These are phyloP conservation scores for Atlantisia rogersi DNA, from an alignment of 2,113 vertebrate species.

Conservation along the genomic window DNA sequence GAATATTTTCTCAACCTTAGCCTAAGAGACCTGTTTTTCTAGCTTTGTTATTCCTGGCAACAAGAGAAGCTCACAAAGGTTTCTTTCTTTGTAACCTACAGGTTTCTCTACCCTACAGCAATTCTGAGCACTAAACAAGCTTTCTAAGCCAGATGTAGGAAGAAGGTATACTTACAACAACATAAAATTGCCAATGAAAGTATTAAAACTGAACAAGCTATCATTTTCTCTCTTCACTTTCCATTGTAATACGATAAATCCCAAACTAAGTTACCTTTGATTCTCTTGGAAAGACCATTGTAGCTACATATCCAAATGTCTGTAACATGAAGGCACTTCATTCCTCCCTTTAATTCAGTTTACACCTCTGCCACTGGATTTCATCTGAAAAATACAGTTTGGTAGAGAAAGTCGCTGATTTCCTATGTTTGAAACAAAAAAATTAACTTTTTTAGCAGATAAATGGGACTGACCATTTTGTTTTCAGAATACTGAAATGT, in stretches of 20 bases:
- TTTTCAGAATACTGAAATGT: not conserved
- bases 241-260: not conserved
- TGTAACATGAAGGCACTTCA: not conserved
- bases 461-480: not conserved
- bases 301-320: not conserved
- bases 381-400: not conserved
- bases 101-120: not conserved
- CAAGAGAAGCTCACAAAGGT: not conserved
- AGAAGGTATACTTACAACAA: not conserved
- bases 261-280: not conserved
- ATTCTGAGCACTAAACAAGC: not conserved
- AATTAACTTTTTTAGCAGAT: not conserved
- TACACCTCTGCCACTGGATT: not conserved
- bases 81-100: not conserved
- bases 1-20: not conserved
- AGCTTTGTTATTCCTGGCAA: not conserved
- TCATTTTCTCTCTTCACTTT: conserved; percentile 1
- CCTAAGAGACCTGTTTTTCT: not conserved
- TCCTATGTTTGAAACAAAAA: not conserved
- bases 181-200: not conserved
- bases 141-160: not conserved
- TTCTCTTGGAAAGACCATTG: not conserved
- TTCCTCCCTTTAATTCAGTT: not conserved
- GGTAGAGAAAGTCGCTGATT: not conserved
- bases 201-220: not conserved